Percentiles rank a stretch among this genome's conserved stretches.
These are phyloP conservation scores for Agraylea sexmaculata DNA, from an alignment of 1,140 invertebrate species.

Conservation along the genomic window DNA sequence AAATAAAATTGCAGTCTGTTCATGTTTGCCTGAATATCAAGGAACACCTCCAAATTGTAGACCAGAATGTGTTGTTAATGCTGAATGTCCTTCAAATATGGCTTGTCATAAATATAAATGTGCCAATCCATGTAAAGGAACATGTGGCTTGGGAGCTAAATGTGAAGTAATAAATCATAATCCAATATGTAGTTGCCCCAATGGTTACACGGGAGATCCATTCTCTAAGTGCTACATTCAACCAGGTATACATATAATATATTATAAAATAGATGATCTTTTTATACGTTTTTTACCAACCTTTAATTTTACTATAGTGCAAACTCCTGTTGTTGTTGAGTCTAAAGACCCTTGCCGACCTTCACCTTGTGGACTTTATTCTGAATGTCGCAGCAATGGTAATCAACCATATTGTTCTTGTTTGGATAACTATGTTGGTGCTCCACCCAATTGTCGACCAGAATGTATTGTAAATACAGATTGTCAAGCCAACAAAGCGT, in stretches of 20 bases:
- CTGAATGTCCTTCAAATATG: constrained; percentile 47
- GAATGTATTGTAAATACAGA: constrained; percentile 51
- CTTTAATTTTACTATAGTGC: constrained; percentile 44
- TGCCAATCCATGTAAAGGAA: constrained; percentile 46
- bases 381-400: constrained; percentile 49
- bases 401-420: constrained; percentile 58
- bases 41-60: constrained; percentile 47
- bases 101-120: constrained; percentile 52
- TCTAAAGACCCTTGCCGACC: constrained; percentile 58
- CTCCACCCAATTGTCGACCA: constrained; percentile 54
- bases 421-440: constrained; percentile 51
- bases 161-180: constrained; percentile 57
- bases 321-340: constrained; percentile 53
- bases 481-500: constrained; percentile 61
- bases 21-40: constrained; percentile 47
- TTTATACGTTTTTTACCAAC: background rate
- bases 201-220: constrained; percentile 51
- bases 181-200: constrained; percentile 51
- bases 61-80: constrained; percentile 49
- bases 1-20: constrained; percentile 46
- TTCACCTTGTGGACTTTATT: constrained; percentile 68
- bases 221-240: constrained; percentile 46
- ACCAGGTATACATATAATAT: constrained; percentile 36
- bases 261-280: constrained; percentile 5
- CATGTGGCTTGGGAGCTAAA: constrained; percentile 46